Base-by-base conservation (phyloP, 2,888 invertebrate genomes). In the Minunthozetes semirufus region DNA sequence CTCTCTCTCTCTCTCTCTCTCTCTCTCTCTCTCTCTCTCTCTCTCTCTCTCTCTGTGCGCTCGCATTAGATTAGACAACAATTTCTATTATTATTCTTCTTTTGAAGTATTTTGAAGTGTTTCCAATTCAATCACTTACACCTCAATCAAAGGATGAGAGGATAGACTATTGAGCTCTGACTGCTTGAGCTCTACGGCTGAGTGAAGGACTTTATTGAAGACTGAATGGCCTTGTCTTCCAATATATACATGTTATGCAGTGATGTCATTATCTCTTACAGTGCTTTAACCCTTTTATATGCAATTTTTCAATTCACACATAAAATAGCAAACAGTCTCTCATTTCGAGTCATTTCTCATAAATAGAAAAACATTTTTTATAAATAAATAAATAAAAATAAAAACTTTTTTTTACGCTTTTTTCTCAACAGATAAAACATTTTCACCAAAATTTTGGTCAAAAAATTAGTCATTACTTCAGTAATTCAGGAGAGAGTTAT, bases 151-250 rank as follows among this genome's bases (percentile, higher is more conserved):
- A 48, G 48, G n/a, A 17, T 17, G 48, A 48, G 48, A 11, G 48
- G 48, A 48, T 48, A 48, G 48, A 17, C 15, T 17, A 17, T 48
- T 48, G 13, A 48, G 48, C 33, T 33, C 33, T 33, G 33, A 33
- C 33, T 33, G 33, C 33, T 33, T 33, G 33, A 33, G 33, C 33
- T 48, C 48, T 53, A n/a, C 53, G 19, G 53, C 33, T 33, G 59
- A 27, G 59, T 59, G 59, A 59, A 59, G 59, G 59, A 59, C 59
- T 59, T 59, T 59, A 59, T 59, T 59, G 13, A 27, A 59, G 59
- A 25, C 59, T 59, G 27, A 59, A 27, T 59, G 59, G 59, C 59
- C 59, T 59, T 59, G 59, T 59, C 59, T 59, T 59, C 29, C 25
- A 59, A 48, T 48, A 48, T n/a, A 48, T 17, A 48, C n/a, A 48